Conservation (phyloP, 2,113 vertebrate species). For the Hassar affinis region DNA sequence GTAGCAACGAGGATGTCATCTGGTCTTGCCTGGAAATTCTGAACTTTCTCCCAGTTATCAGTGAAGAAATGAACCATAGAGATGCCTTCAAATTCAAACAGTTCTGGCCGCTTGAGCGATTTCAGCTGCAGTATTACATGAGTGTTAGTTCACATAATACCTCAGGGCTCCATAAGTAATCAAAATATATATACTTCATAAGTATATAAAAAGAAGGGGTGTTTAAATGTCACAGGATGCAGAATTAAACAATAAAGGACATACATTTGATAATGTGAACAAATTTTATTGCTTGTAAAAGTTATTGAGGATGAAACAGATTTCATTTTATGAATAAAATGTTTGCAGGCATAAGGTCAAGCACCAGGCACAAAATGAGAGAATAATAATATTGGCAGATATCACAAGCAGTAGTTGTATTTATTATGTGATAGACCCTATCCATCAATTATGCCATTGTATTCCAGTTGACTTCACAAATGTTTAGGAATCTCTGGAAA, state of each 20-base stretch:
- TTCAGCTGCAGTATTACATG: background rate
- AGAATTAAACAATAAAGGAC: background rate
- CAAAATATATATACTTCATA: background rate
- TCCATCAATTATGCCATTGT: background rate
- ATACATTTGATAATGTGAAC: background rate
- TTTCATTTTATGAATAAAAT: background rate
- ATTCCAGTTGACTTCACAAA: background rate
- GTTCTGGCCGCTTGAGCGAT: background rate
- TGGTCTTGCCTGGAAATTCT: constrained; percentile 73
- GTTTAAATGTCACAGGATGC: background rate
- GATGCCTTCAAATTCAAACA: constrained; percentile 68
- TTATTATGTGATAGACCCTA: background rate
- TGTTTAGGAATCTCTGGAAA: background rate
- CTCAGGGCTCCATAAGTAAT: background rate
- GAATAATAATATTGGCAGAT: background rate
- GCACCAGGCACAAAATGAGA: background rate
- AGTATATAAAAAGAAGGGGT: background rate
- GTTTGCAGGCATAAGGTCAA: background rate
- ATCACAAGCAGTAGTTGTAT: background rate
- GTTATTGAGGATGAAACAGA: background rate
- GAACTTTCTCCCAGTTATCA: constrained; percentile 75
- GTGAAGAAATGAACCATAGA: constrained; percentile 59
- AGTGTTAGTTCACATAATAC: background rate
- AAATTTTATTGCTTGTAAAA: constrained; percentile 7
- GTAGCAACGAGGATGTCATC: constrained; percentile 80